Conservation (phyloP, 2,113 vertebrate species). For the Chaetura pelagica region DNA sequence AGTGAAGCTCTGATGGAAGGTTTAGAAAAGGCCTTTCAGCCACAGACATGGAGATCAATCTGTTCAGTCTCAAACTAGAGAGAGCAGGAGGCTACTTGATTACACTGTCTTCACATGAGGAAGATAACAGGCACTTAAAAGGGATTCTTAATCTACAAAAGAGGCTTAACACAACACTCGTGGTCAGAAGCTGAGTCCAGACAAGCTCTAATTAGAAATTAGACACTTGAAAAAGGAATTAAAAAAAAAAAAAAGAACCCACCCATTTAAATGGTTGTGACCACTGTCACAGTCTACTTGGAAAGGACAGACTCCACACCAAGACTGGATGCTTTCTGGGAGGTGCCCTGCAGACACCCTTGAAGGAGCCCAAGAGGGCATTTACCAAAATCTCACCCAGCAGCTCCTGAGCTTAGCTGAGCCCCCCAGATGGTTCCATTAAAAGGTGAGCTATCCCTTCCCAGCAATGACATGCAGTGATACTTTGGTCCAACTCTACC, state of each 20-base stretch:
- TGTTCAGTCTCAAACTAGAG: conserved; percentile 12
- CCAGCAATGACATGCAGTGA: neutral
- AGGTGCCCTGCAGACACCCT: neutral
- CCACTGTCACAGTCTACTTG: neutral
- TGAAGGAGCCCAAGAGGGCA: neutral
- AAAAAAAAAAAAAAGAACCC: too few species aligned
- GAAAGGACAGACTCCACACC: neutral
- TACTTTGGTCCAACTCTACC: neutral
- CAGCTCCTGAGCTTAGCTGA: neutral
- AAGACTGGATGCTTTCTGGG: neutral
- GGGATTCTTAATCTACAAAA: neutral
- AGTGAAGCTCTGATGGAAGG: conserved; percentile 29
- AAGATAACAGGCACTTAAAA: conserved; percentile 6
- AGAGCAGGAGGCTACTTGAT: conserved; percentile 16
- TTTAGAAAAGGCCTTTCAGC: conserved; percentile 43
- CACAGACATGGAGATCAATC: conserved; percentile 46
- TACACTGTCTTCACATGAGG: neutral
- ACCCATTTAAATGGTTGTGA: neutral
- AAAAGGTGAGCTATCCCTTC: neutral
- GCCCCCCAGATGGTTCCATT: neutral
- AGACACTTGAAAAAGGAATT: neutral
- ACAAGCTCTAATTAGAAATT: neutral
- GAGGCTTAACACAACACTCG: neutral
- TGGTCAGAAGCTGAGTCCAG: neutral
- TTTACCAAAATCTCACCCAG: neutral